These are phyloP conservation scores for Theonella swinhoei DNA, from an alignment of 37 sponge, comb jelly and placozoan genomes.

Conservation along the genomic window DNA sequence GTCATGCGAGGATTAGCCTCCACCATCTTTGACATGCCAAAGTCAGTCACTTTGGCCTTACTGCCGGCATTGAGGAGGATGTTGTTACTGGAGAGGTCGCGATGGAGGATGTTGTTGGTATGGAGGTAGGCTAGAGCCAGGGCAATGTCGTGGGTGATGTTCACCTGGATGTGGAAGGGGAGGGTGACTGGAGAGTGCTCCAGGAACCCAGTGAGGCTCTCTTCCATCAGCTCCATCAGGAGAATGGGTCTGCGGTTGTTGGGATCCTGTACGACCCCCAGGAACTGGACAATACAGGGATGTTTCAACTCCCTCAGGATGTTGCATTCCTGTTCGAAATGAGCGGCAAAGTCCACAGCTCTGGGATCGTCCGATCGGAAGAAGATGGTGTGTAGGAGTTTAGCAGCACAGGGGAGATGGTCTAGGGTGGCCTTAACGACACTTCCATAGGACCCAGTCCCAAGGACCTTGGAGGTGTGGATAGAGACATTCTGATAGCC, in stretches of 20 bases:
- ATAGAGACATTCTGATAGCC: too few relatives aligned
- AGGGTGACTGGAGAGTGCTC: neutral
- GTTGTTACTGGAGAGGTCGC: constrained; percentile 35
- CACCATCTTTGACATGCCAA: constrained; percentile 23
- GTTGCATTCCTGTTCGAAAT: constrained; percentile 27
- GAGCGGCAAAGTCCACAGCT: neutral
- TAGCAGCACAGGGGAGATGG: neutral
- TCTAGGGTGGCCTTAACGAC: neutral
- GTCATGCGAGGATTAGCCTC: neutral
- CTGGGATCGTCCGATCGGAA: neutral
- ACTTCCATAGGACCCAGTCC: neutral
- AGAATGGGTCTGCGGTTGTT: constrained; percentile 4
- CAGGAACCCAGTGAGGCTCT: constrained; percentile 1
- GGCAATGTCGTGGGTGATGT: constrained; percentile 7
- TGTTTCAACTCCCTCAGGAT: constrained; percentile 7
- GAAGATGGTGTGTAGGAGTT: neutral
- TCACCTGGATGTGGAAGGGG: constrained; percentile 4
- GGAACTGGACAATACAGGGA: constrained; percentile 31
- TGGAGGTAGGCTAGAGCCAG: constrained; percentile 36
- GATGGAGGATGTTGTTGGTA: constrained; percentile 8
- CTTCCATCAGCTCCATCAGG: constrained; percentile 33
- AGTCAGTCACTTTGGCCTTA: constrained; percentile 33
- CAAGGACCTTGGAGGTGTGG: too few relatives aligned
- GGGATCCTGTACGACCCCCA: constrained; percentile 3
- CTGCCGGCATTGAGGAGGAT: neutral